These are phyloP conservation scores for Petromus typicus DNA, from an alignment of 2,113 vertebrate species.

Conservation along the genomic window DNA sequence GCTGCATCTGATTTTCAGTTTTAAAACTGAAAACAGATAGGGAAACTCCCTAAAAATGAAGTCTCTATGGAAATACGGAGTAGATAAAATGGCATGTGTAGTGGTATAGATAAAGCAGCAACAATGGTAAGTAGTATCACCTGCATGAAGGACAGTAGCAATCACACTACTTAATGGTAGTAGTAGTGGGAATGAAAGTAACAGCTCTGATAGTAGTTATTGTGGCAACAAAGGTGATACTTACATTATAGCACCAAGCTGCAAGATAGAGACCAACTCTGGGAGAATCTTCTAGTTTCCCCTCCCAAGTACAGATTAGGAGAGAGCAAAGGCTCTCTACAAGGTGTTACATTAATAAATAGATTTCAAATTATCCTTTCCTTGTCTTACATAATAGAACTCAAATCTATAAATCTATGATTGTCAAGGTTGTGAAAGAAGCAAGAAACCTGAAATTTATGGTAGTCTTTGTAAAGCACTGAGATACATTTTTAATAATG, in stretches of 20 bases:
- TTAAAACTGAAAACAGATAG: not conserved
- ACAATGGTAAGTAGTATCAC: not conserved
- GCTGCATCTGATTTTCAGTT: not conserved
- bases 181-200: no score
- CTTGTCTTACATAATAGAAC: not conserved
- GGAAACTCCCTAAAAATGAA: not conserved
- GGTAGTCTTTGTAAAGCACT: not conserved
- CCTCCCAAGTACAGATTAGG: not conserved
- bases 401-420: not conserved
- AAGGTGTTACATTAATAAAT: not conserved
- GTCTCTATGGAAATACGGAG: not conserved
- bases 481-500: not conserved
- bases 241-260: accelerated
- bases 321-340: not conserved
- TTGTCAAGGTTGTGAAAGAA: slow-evolving; percentile 4
- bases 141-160: not conserved
- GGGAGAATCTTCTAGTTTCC: not conserved
- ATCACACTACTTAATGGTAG: no score
- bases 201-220: not conserved
- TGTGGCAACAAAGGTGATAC: not conserved
- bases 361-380: not conserved
- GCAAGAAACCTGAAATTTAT: not conserved
- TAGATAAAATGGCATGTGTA: not conserved
- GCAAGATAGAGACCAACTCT: not conserved
- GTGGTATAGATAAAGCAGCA: not conserved